A percentile compares a stretch with the other conserved stretches of the same genome.
Evolutionary conservation across 1,140 invertebrate species (phyloP).

Genomic region (Zelostemma sp.): DNA sequence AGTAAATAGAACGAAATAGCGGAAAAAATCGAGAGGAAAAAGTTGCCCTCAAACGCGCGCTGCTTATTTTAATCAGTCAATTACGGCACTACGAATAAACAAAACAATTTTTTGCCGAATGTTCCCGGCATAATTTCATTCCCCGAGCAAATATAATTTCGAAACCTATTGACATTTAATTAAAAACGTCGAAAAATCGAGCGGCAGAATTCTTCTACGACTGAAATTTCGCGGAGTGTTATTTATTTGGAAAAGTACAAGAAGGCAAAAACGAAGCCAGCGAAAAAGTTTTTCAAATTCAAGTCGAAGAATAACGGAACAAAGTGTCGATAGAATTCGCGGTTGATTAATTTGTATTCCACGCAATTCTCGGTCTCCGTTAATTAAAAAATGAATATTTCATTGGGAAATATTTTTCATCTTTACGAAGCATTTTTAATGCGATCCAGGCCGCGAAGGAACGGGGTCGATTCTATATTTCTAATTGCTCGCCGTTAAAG

Average conservation of each 20-base stretch:
- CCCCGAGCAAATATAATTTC: constrained; percentile 23
- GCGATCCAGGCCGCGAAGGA: constrained; percentile 26
- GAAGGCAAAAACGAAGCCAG: no score
- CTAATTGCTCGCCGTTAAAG: constrained; percentile 33
- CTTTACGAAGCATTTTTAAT: constrained; percentile 38
- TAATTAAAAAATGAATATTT: constrained; percentile 50
- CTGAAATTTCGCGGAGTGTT: no score
- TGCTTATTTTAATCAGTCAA: constrained; percentile 24
- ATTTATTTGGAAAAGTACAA: no score
- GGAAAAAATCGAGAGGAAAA: constrained; percentile 7
- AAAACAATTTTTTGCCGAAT: constrained; percentile 18
- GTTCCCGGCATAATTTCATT: constrained; percentile 14
- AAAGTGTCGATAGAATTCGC: constrained; percentile 44
- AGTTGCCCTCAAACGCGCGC: no score
- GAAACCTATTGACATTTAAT: constrained; percentile 38
- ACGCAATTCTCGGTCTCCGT: constrained; percentile 30
- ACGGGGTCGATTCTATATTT: constrained; percentile 46
- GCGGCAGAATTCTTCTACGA: no score
- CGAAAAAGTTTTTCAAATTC: no score
- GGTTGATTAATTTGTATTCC: constrained; percentile 44
- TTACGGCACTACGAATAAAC: constrained; percentile 29
- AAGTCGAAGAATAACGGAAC: no score
- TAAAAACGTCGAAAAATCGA: constrained; percentile 32
- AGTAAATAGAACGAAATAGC: neutral
- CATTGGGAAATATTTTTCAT: constrained; percentile 44